A percentile compares a stretch with the other conserved stretches of the same genome.
Conservation (phyloP, 2,797 vertebrate species). For the Rhynchonycteris naso region DNA sequence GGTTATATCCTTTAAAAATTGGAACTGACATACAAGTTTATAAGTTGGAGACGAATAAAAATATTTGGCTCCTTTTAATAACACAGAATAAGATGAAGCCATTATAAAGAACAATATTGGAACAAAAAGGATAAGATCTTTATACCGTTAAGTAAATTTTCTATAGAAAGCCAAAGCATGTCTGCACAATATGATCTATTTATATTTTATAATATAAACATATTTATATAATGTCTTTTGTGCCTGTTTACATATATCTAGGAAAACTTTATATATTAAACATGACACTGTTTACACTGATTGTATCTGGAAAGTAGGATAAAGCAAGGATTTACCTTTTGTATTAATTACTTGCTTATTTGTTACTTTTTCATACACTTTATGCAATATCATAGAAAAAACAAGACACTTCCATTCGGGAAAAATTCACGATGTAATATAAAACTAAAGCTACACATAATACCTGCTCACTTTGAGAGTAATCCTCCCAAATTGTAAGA, state of each 20-base stretch:
- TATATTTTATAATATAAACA: not conserved
- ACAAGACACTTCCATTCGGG: not conserved
- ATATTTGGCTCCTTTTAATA: not conserved
- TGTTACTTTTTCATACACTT: not conserved
- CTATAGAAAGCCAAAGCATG: not conserved
- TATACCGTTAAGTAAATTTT: not conserved
- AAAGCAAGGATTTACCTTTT: not conserved
- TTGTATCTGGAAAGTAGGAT: not conserved
- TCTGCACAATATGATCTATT: not conserved
- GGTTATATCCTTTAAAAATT: not conserved
- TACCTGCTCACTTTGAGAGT: not conserved
- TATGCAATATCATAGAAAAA: not conserved
- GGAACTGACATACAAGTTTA: not conserved
- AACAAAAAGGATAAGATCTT: not conserved
- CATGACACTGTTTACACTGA: not conserved
- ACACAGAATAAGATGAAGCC: not conserved
- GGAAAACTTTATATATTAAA: not conserved
- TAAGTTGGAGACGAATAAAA: not conserved
- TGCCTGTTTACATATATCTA: not conserved
- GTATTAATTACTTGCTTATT: not conserved
- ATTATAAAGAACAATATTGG: not conserved
- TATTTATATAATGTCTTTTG: not conserved
- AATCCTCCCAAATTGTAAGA: not conserved
- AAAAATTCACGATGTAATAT: not conserved
- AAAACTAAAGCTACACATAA: not conserved